Evolutionary conservation across 2,797 vertebrate species (phyloP), one percentile per base, ranked within the genome.

Genomic region (Sebastes nivosus): DNA sequence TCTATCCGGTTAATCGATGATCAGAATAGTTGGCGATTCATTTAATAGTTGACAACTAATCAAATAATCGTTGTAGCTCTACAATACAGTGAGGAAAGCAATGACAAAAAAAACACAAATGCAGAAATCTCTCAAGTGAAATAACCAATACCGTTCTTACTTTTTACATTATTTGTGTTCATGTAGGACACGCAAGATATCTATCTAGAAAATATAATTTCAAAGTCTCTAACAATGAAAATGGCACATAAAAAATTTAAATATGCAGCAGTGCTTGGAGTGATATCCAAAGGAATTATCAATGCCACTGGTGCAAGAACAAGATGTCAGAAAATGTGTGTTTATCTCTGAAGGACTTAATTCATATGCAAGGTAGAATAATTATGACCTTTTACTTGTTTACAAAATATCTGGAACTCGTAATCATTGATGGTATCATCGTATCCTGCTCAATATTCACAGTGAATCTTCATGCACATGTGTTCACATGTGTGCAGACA

Each of bases 371-470:
- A 13, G 60, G 22, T 81, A 71, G 73, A 88, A 71, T 87, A 78
- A 84, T 87, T 72, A 66, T 67, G 75, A 87, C 76, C 75, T 88
- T 88, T 81, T 70, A 36, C 30, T 75, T 82, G 79, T 82, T 86
- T 82, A 81, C 73, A 81, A 79, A 84, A 72, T 87, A 79, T 69
- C 67, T 58, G 67, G 3, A 46, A 32, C 68, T 69, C 57, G 3
- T 79, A 72, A 82, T 80, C 57, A 20, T 59, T 55, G 71, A 76
- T 58, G n/a, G 20, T 16, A 20, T 75, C 72, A 61, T 82, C 71
- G 18, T 20, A 1, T 30, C 71, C 59, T 2, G 5, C 79, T 83
- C 58, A 25, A 1, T 64, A 79, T 65, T 63, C 64, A 72, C 20
- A 18, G 63, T n/a, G 32, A n/a, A 63, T 34, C 50, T 20, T 34